Conservation (phyloP, 2,888 invertebrate species). For the Strigamia maritima region DNA sequence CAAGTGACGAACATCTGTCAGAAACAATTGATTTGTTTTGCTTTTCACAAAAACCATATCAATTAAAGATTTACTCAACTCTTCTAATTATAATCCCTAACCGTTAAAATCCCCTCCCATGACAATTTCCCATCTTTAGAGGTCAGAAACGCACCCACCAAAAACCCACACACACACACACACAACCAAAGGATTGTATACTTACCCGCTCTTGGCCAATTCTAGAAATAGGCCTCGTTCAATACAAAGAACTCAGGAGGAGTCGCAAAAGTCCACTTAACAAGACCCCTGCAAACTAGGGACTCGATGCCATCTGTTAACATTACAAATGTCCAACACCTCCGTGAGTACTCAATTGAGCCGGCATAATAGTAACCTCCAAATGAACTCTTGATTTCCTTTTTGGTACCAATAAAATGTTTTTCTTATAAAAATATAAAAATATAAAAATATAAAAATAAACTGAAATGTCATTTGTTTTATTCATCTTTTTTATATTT, state of each 20-base stretch:
- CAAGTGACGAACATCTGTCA: neutral
- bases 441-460: too few relatives aligned
- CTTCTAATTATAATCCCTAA: neutral
- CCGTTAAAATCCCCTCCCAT: neutral
- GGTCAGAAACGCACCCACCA: neutral
- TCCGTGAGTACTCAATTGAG: conserved; percentile 13
- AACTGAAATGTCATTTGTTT: too few relatives aligned
- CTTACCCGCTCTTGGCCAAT: conserved; percentile 3
- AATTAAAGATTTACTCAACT: neutral
- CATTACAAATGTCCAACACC: conserved; percentile 23
- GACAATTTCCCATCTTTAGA: neutral
- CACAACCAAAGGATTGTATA: neutral
- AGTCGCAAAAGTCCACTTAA: conserved; percentile 8
- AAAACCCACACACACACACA: neutral
- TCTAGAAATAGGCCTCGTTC: conserved; percentile 23
- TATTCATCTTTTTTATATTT: neutral
- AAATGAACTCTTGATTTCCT: neutral
- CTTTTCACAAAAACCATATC: neutral
- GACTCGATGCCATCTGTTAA: conserved; percentile 20
- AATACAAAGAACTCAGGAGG: conserved; percentile 1
- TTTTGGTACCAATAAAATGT: too few relatives aligned
- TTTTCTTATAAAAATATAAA: too few relatives aligned
- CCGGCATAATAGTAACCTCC: neutral
- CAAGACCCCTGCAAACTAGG: conserved; percentile 6
- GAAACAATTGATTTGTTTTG: neutral